These are phyloP conservation scores for Drosophila asahinai DNA, from an alignment of 1,140 invertebrate species.

Conservation along the genomic window DNA sequence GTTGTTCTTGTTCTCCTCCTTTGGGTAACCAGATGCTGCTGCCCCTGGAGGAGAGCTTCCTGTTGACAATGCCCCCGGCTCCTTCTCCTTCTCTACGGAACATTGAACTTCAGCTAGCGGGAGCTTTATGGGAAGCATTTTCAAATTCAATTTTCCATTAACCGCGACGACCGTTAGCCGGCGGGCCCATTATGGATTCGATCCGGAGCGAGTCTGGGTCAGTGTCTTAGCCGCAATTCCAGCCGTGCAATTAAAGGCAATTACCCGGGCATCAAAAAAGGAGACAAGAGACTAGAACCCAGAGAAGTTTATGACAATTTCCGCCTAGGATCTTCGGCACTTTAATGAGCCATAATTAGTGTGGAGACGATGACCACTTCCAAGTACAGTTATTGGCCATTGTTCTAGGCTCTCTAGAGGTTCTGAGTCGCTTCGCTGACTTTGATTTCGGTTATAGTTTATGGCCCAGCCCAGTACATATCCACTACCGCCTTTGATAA, in stretches of 20 bases:
- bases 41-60: slow-evolving; percentile 23
- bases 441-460: slow-evolving; percentile 54
- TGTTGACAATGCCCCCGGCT: slow-evolving; percentile 30
- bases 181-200: slow-evolving; percentile 61
- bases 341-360: slow-evolving; percentile 79
- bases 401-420: slow-evolving; percentile 50
- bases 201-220: slow-evolving; percentile 73
- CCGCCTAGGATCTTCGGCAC: slow-evolving; percentile 73
- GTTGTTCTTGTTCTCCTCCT: slow-evolving; percentile 51
- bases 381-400: slow-evolving; percentile 78
- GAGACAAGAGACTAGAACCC: slow-evolving; percentile 20
- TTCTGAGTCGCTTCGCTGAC: slow-evolving; percentile 58
- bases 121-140: slow-evolving; percentile 37
- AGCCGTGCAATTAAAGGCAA: slow-evolving; percentile 71
- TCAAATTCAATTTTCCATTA: slow-evolving; percentile 62
- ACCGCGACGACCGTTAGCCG: slow-evolving; percentile 21
- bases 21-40: slow-evolving; percentile 4
- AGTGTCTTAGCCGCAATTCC: slow-evolving; percentile 80
- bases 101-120: slow-evolving; percentile 58
- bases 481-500: slow-evolving; percentile 67
- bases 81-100: neutral
- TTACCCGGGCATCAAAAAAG: slow-evolving; percentile 45
- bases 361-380: slow-evolving; percentile 34
- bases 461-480: slow-evolving; percentile 34
- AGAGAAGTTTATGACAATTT: slow-evolving; percentile 58